Evolutionary conservation across 2,113 vertebrate species (phyloP).

Genomic region (Hippoglossus stenolepis): DNA sequence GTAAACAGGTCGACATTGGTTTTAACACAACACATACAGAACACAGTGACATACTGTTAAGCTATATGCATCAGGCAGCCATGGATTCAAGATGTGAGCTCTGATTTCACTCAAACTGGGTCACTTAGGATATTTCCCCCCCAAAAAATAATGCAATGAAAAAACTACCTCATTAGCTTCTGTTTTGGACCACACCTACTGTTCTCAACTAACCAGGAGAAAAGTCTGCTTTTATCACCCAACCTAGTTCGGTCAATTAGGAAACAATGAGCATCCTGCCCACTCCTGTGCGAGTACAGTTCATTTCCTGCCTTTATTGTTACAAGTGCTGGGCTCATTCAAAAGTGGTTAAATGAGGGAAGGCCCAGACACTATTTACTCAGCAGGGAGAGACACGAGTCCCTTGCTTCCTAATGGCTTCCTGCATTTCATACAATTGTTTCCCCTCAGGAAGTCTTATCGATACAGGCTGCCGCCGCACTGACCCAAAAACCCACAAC

Average conservation of each 20-base stretch:
- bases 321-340: conserved; percentile 70
- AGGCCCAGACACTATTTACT: conserved; percentile 77
- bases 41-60: neutral
- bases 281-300: conserved; percentile 61
- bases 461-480: conserved; percentile 52
- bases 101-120: conserved; percentile 46
- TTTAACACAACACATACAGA: neutral
- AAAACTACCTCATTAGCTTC: conserved; percentile 48
- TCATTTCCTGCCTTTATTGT: conserved; percentile 79
- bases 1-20: conserved; percentile 24
- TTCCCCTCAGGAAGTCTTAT: conserved; percentile 84
- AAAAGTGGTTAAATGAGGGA: conserved; percentile 54
- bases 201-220: conserved; percentile 30
- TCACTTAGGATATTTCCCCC: conserved; percentile 26
- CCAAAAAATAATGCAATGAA: conserved; percentile 24
- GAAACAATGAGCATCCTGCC: conserved; percentile 65
- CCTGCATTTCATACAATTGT: conserved; percentile 84
- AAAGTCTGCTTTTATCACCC: conserved; percentile 53
- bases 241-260: conserved; percentile 65
- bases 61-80: neutral
- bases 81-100: conserved; percentile 16
- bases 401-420: conserved; percentile 83
- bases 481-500: conserved; percentile 53
- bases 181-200: conserved; percentile 34
- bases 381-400: conserved; percentile 74